Evolutionary conservation across 2,797 vertebrate species (phyloP), one percentile per base, ranked within the genome.

Genomic region (Acanthis flammea): DNA sequence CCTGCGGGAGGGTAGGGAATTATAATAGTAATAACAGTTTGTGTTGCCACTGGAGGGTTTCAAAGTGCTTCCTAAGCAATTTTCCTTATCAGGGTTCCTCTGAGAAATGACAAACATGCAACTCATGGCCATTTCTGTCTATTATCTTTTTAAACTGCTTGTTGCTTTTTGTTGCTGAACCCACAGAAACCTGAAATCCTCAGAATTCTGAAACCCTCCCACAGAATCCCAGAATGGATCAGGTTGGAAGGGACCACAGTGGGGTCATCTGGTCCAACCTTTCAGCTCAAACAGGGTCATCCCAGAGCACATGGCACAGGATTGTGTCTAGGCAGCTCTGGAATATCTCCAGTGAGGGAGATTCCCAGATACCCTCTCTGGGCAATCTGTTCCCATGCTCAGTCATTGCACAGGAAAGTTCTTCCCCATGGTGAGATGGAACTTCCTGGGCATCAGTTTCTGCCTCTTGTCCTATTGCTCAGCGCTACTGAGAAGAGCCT

Each of bases 1-100:
- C 28, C 66, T 77, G 68, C 0, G 0, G 7, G 51, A 94, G 48
- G n/a, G 81, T 79, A 63, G 57, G 55, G 35, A 96, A 90, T 90
- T 74, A 45, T 30, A 72, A 74, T 58, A 65, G 54, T 90, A 94
- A 94, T 94, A 86, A 94, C 45, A 88, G 61, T 86, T 90, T 88
- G 42, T 19, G 12, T 51, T 86, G 81, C n/a, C 54, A 48, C 44
- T 74, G 47, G 23, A 75, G 80, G 70, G 73, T 79, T 90, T 81
- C 42, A 75, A 90, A 83, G 39, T 72, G 73, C 82, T 90, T 79
- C 71, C 65, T 73, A 76, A 87, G 68, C 78, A 63, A 48, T 92
- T 88, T 88, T 88, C 61, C 79, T 94, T 92, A 91, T 94, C 83
- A 88, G 41, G 9, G 14, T 37, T 94, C 47, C 82, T 94, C 50